Percentiles rank a stretch among this genome's conserved stretches.
Evolutionary conservation across 92 coral and sea anemone genomes (phyloP).

Genomic region (Actinostola sp.): DNA sequence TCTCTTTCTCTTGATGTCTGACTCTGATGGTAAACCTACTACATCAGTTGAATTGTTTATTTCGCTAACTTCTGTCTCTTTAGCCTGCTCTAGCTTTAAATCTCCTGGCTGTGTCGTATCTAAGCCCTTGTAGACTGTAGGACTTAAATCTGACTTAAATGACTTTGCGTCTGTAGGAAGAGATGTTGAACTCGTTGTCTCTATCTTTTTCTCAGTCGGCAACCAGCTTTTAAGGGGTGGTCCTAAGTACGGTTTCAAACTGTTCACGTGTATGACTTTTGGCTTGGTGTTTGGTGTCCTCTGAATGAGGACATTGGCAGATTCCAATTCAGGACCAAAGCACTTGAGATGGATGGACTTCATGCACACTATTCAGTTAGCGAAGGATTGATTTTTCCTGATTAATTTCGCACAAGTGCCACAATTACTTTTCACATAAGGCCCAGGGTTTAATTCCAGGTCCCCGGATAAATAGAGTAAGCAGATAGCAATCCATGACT

Average conservation of each 20-base stretch:
- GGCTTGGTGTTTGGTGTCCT: neutral
- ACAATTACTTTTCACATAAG: constrained; percentile 3
- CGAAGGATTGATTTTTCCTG: neutral
- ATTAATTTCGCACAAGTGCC: neutral
- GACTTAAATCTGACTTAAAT: no score
- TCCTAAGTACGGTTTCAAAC: neutral
- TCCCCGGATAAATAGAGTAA: neutral
- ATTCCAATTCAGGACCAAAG: constrained; percentile 4
- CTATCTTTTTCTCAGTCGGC: no score
- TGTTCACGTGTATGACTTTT: neutral
- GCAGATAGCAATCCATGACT: constrained; percentile 5
- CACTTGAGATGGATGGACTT: constrained; percentile 3
- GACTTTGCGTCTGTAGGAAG: no score
- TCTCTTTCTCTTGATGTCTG: no score
- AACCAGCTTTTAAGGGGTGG: neutral
- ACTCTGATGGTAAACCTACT: no score
- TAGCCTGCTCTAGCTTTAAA: no score
- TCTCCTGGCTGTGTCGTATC: no score
- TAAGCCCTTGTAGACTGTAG: no score
- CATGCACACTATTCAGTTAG: neutral
- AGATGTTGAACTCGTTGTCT: no score
- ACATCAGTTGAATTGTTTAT: no score
- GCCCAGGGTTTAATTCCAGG: neutral
- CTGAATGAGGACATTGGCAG: neutral
- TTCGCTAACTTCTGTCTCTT: no score